Evolutionary conservation across 2,113 vertebrate species (phyloP), one percentile per base, ranked within the genome.

Genomic region (Jaculus jaculus): DNA sequence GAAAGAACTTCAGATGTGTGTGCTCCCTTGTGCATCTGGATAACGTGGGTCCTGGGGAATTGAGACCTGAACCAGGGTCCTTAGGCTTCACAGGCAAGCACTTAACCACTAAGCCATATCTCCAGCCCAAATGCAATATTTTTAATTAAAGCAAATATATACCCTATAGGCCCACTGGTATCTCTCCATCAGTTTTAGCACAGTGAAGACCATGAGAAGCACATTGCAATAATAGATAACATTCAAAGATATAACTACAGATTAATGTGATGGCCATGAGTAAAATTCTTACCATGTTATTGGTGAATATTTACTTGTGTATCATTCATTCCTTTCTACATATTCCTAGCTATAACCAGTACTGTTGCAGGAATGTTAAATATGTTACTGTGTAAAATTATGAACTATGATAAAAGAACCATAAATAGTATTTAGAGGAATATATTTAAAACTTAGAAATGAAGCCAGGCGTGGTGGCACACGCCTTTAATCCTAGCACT

Each of bases 171-270:
- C 28, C 15, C 11, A 68, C 4, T 80, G 23, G 11, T 74, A 51
- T 66, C 37, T 87, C 77, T 75, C 18, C 32, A 83, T 18, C 74
- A 77, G 80, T 23, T 65, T 24, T 21, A 92, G 69, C 7, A 26
- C 7, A 23, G 63, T 32, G 21, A 54, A 89, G 51, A 37, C 5
- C 39, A 32, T 39, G 18, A 16, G 18, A 87, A n/a, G 30, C 28
- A 92, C 11, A 66, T 16, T 77, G 23, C 26, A 61, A 84, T 6
- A 87, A 79, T 68, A 90, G 1, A 74, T 24, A 73, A 26, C 58
- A 95, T 84, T 80, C 10, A 17, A 39, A 84, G 37, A 47, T 69
- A 84, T 81, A 75, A 84, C 73, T 82, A 87, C 7, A 89, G 20
- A 79, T 77, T 61, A 77, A n/a, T 60, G 39, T 42, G 24, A 61